phyloP scores from a whole-genome alignment of 92 coral and sea anemone genomes.

The Siderastrea radians region DNA sequence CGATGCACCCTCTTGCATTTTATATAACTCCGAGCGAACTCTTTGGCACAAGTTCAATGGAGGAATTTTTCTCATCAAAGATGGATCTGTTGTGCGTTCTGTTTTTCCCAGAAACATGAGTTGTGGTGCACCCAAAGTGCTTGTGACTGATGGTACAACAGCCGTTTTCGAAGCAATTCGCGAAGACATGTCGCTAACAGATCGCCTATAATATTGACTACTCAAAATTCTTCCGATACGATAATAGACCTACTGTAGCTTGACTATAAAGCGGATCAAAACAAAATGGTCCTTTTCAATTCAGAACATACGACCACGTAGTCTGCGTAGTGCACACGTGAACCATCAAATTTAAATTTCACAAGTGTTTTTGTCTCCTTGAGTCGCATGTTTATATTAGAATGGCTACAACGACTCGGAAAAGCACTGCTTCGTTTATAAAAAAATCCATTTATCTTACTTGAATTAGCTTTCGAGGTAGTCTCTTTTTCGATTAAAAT shows the following conservation, averaged over 20 bases:
- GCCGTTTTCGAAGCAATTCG: conserved; percentile 33
- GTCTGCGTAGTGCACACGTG: conserved; percentile 25
- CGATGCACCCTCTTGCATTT: conserved; percentile 46
- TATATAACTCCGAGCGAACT: conserved; percentile 39
- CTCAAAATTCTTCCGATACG: conserved; percentile 22
- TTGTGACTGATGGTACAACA: conserved; percentile 42
- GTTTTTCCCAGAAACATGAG: conserved; percentile 29
- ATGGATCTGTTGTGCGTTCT: conserved; percentile 38
- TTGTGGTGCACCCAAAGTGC: conserved; percentile 38
- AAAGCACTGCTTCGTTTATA: conserved; percentile 9
- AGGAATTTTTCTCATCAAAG: conserved; percentile 51
- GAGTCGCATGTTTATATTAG: conserved; percentile 14
- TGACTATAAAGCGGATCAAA: conserved; percentile 28
- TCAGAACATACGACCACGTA: conserved; percentile 10
- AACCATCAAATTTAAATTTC: conserved; percentile 21
- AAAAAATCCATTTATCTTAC: conserved; percentile 10
- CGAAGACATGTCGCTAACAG: conserved; percentile 31
- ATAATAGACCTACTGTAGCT: conserved; percentile 24
- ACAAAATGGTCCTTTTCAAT: conserved; percentile 8
- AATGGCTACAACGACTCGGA: conserved; percentile 24
- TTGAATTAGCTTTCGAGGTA: conserved; percentile 17
- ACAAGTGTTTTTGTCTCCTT: conserved; percentile 33
- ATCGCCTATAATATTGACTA: conserved; percentile 29
- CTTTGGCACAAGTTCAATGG: conserved; percentile 28
- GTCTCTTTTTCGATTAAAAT: conserved; percentile 21